Conservation (phyloP, 2,797 vertebrate species). For the Myripristis murdjan region DNA sequence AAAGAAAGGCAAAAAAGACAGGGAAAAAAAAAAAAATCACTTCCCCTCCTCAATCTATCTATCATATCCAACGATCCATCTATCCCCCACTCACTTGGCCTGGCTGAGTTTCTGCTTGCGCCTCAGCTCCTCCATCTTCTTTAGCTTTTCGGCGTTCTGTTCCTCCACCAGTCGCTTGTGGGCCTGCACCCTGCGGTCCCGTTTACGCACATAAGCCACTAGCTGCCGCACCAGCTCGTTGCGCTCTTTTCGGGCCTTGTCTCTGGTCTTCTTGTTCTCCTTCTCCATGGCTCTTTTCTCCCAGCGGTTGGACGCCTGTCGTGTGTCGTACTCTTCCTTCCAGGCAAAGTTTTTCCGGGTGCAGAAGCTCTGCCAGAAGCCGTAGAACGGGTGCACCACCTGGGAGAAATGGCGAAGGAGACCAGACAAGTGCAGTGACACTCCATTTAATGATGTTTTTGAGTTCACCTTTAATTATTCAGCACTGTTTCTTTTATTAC, state of each 20-base stretch:
- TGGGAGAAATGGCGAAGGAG: conserved; percentile 53
- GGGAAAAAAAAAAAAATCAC: not conserved
- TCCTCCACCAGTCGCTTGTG: conserved; percentile 95
- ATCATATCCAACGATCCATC: too few relatives aligned
- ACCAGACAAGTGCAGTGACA: not conserved
- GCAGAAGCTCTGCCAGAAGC: conserved; percentile 98
- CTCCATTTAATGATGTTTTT: not conserved
- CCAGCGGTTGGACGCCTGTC: conserved; percentile 97
- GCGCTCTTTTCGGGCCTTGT: conserved; percentile 94
- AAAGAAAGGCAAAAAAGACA: not conserved
- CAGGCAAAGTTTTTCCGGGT: conserved; percentile 95
- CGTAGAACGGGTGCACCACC: conserved; percentile 97
- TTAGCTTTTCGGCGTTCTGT: conserved; percentile 93
- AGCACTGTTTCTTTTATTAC: not conserved
- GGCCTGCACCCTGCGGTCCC: conserved; percentile 94
- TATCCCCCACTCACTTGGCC: conserved; percentile 87
- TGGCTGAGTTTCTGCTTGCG: conserved; percentile 93
- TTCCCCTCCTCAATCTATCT: not conserved
- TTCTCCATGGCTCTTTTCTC: conserved; percentile 99
- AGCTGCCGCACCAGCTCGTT: conserved; percentile 94
- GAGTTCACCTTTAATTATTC: not conserved
- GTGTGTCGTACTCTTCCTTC: conserved; percentile 97
- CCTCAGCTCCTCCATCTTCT: conserved; percentile 90
- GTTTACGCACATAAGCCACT: conserved; percentile 94
- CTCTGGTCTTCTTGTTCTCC: conserved; percentile 95